phyloP scores from a whole-genome alignment of 2,113 vertebrate genomes.

The Manacus vitellinus region DNA sequence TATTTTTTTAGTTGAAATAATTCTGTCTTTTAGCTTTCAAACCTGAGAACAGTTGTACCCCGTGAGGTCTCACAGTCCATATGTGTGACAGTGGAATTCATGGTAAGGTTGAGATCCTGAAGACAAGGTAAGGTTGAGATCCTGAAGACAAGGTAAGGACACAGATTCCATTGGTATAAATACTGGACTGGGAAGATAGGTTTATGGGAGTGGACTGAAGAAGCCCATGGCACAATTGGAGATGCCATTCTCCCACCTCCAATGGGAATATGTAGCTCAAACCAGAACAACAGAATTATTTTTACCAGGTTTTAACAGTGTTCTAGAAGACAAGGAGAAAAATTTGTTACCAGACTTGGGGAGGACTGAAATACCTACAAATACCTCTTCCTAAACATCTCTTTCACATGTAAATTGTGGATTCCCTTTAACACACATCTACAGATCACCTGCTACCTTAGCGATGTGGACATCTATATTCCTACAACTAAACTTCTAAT shows the following conservation, averaged over 20 bases:
- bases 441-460: not conserved
- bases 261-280: not conserved
- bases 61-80: not conserved
- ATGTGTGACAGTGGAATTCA: not conserved
- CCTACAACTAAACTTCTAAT: not conserved
- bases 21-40: not conserved
- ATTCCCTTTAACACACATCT: not conserved
- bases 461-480: not conserved
- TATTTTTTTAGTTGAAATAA: conserved; percentile 1
- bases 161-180: not conserved
- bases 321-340: not conserved
- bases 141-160: not conserved
- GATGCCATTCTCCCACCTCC: not conserved
- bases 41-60: not conserved
- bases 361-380: not conserved
- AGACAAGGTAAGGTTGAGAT: not conserved
- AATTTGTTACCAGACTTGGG: not conserved
- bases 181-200: not conserved
- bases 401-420: not conserved
- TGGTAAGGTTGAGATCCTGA: not conserved
- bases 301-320: not conserved
- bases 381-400: not conserved
- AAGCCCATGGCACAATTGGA: not conserved
- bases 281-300: not conserved
- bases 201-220: not conserved